phyloP scores from a whole-genome alignment of 2,888 invertebrate species.

The Lepetodrilus schrolli region DNA sequence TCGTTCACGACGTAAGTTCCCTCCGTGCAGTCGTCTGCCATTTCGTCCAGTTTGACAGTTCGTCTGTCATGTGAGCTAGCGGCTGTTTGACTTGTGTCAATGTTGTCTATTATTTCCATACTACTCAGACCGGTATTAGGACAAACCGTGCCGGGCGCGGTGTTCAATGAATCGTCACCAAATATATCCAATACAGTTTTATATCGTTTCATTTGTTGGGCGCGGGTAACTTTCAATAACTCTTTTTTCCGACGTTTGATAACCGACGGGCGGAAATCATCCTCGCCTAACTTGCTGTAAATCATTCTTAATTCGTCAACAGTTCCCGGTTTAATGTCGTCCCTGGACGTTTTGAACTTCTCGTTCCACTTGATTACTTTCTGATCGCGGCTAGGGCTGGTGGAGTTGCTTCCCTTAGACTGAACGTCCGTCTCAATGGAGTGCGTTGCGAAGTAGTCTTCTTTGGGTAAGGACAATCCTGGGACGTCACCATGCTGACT shows the following conservation, averaged over 20 bases:
- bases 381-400: neutral
- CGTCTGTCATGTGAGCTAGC: neutral
- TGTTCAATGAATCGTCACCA: neutral
- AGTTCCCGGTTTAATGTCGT: constrained; percentile 51
- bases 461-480: constrained; percentile 1
- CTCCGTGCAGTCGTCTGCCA: neutral
- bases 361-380: constrained; percentile 44
- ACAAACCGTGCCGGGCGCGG: neutral
- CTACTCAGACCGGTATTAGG: neutral
- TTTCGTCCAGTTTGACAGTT: no score
- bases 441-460: constrained; percentile 20
- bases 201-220: constrained; percentile 8
- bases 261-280: constrained; percentile 28
- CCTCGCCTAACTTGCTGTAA: constrained; percentile 35
- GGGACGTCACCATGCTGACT: neutral
- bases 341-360: constrained; percentile 46
- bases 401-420: constrained; percentile 30
- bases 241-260: constrained; percentile 28
- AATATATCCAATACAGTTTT: constrained; percentile 18
- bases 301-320: constrained; percentile 49
- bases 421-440: neutral
- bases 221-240: neutral
- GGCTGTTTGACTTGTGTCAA: neutral
- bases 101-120: neutral
- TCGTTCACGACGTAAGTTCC: neutral